Evolutionary conservation across 2,888 invertebrate species (phyloP).

Genomic region (Oligia strigilis): DNA sequence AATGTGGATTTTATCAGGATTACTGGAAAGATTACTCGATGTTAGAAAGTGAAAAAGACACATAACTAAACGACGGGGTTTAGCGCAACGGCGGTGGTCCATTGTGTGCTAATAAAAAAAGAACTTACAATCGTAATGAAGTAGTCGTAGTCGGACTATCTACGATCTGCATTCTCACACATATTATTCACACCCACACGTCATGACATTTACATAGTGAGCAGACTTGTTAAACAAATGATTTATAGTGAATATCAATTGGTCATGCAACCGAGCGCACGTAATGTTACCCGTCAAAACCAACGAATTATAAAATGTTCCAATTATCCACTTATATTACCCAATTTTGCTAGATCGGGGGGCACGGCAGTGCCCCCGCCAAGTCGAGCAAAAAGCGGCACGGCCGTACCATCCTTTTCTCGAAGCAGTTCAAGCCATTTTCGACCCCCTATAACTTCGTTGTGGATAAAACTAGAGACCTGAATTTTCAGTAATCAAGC

Average conservation of each 20-base stretch:
- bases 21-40: not conserved
- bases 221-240: slow-evolving; percentile 58
- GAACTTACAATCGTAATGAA: slow-evolving; percentile 59
- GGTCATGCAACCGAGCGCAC: slow-evolving; percentile 17
- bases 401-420: no score
- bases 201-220: slow-evolving; percentile 61
- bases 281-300: slow-evolving; percentile 16
- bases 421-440: no score
- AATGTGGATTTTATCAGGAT: not conserved
- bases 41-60: slow-evolving; percentile 44
- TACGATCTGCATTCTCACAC: slow-evolving; percentile 50
- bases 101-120: slow-evolving; percentile 58
- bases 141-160: slow-evolving; percentile 43
- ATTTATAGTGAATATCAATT: slow-evolving; percentile 59
- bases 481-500: no score
- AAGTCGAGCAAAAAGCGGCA: no score
- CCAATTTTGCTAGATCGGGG: slow-evolving; percentile 52
- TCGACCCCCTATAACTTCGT: no score
- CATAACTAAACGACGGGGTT: slow-evolving; percentile 9
- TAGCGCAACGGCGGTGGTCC: slow-evolving; percentile 19
- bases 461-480: no score
- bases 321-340: slow-evolving; percentile 42
- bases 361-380: no score
- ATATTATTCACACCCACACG: slow-evolving; percentile 58
- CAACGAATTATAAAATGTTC: slow-evolving; percentile 39